Evolutionary conservation across 2,888 invertebrate genomes (phyloP).

Genomic region (Neuroscelio doddi): DNA sequence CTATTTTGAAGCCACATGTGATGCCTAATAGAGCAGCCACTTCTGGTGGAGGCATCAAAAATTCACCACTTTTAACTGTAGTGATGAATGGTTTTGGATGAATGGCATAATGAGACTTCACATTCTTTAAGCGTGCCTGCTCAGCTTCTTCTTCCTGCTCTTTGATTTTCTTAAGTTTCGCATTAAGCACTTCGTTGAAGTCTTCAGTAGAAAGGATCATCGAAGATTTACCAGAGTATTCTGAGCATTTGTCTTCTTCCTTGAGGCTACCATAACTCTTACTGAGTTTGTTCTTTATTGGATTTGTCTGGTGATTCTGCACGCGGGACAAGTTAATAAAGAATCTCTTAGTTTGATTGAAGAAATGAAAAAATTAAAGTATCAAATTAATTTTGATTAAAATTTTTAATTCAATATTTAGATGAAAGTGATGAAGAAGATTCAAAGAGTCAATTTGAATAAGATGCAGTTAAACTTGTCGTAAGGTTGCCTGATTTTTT

Average conservation of each 20-base stretch:
- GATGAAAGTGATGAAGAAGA: no score
- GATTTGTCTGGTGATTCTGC: conserved; percentile 58
- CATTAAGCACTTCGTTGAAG: conserved; percentile 82
- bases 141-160: conserved; percentile 73
- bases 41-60: conserved; percentile 85
- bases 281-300: conserved; percentile 66
- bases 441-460: no score
- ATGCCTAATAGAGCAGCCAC: conserved; percentile 79
- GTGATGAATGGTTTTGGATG: conserved; percentile 80
- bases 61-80: conserved; percentile 85
- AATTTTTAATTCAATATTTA: no score
- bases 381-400: not conserved
- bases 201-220: conserved; percentile 73
- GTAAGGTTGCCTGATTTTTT: no score
- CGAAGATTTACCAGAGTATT: conserved; percentile 51
- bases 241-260: conserved; percentile 58
- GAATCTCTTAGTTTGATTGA: no score
- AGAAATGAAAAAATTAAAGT: not conserved
- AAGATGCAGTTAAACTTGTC: no score
- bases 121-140: conserved; percentile 42
- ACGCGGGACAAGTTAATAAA: no score
- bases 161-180: conserved; percentile 80
- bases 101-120: conserved; percentile 27
- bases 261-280: conserved; percentile 72
- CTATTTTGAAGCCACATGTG: conserved; percentile 55